These are phyloP conservation scores for Montipora capitata DNA, from an alignment of 92 coral and sea anemone genomes.

Conservation along the genomic window DNA sequence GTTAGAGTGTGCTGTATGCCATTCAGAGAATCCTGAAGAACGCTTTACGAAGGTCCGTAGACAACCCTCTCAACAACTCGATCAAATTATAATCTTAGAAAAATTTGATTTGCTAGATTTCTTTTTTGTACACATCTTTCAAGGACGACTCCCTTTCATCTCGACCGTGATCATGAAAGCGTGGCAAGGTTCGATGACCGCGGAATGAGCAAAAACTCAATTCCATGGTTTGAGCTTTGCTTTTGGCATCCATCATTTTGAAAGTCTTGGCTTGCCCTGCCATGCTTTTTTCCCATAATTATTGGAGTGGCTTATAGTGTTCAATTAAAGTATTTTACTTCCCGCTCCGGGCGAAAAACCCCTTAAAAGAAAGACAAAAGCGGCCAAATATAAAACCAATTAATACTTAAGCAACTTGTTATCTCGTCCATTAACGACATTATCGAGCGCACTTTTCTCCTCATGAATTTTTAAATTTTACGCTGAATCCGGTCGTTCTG, in stretches of 20 bases:
- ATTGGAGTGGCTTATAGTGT: not conserved
- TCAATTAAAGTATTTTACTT: conserved; percentile 29
- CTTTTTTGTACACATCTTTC: not conserved
- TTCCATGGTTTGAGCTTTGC: not conserved
- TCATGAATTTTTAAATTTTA: conserved; percentile 31
- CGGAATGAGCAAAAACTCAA: no score
- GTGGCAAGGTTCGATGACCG: no score
- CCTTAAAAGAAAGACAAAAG: conserved; percentile 18
- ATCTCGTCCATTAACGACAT: conserved; percentile 50
- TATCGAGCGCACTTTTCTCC: not conserved
- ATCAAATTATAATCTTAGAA: not conserved
- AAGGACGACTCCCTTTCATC: no score
- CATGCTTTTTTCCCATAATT: conserved; percentile 16
- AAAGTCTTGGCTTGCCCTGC: not conserved
- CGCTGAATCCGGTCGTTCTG: conserved; percentile 3
- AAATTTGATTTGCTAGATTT: not conserved
- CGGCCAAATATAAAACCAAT: conserved; percentile 40
- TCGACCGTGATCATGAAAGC: no score
- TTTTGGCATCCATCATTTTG: no score
- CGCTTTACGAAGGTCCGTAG: not conserved
- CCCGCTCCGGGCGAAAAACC: conserved; percentile 1
- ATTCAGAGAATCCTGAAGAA: not conserved
- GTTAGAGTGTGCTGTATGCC: not conserved
- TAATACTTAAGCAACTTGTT: conserved; percentile 22
- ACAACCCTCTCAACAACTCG: not conserved